These are phyloP conservation scores for Xylota segnis DNA, from an alignment of 2,888 invertebrate genomes.

Conservation along the genomic window DNA sequence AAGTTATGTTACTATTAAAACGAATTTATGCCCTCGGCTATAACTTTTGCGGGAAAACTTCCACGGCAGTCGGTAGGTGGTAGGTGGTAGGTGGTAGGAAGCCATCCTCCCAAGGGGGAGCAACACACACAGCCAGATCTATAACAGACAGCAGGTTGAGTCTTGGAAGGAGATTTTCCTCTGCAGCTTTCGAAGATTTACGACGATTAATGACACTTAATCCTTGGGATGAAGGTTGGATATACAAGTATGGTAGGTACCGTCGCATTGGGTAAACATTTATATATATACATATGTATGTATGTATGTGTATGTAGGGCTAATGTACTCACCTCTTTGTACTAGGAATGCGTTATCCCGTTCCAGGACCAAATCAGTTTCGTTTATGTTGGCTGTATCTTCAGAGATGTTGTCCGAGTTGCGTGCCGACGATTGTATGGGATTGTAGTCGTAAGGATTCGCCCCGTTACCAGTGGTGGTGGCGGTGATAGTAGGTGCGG, in stretches of 20 bases:
- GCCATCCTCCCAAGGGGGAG: conserved; percentile 15
- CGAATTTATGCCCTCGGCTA: conserved; percentile 76
- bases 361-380: conserved; percentile 92
- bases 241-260: conserved; percentile 38
- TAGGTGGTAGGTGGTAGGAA: neutral
- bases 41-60: conserved; percentile 77
- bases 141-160: conserved; percentile 8
- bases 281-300: conserved; percentile 22
- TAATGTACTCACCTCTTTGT: conserved; percentile 90
- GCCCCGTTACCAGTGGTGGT: conserved; percentile 76
- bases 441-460: conserved; percentile 82
- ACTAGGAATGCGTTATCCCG: conserved; percentile 92
- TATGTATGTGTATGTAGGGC: neutral
- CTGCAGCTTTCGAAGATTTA: conserved; percentile 73
- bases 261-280: conserved; percentile 23
- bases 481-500: conserved; percentile 78
- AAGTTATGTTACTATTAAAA: conserved; percentile 77
- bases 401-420: conserved; percentile 90
- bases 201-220: conserved; percentile 77
- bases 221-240: conserved; percentile 72
- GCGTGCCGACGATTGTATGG: conserved; percentile 85
- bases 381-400: conserved; percentile 91
- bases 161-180: conserved; percentile 24
- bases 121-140: conserved; percentile 6
- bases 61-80: conserved; percentile 34